These are phyloP conservation scores for Epinephelus awoara DNA, from an alignment of 2,797 vertebrate species.

Conservation along the genomic window DNA sequence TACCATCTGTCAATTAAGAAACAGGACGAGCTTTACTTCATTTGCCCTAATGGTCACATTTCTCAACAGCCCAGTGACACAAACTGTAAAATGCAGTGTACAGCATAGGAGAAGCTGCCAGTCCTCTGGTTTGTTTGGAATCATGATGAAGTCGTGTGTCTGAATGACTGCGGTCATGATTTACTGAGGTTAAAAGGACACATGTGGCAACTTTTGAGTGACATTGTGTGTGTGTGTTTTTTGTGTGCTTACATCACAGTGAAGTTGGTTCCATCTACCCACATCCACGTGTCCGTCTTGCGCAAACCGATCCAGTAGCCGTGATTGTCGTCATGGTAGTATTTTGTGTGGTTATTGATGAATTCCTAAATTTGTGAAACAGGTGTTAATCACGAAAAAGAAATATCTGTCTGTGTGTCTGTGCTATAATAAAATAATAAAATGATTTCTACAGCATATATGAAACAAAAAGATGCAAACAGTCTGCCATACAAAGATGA, in stretches of 20 bases:
- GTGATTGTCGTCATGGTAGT: background rate
- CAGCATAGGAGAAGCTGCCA: background rate
- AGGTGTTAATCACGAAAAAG: background rate
- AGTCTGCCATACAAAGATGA: background rate
- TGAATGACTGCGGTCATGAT: background rate
- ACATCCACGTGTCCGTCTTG: constrained; percentile 14
- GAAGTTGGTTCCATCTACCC: constrained; percentile 56
- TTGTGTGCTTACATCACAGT: constrained; percentile 46
- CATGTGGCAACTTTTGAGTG: background rate
- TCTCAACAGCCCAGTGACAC: background rate
- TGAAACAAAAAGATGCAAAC: no score
- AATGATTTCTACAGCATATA: no score
- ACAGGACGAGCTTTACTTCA: background rate
- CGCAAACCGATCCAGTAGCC: constrained; percentile 82
- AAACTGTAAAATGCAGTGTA: background rate
- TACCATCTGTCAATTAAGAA: rapidly evolving
- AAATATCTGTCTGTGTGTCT: background rate
- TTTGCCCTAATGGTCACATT: background rate
- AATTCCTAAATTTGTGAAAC: constrained; percentile 72
- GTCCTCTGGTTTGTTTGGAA: background rate
- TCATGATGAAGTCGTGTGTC: background rate
- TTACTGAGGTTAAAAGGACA: background rate
- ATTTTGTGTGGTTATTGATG: constrained; percentile 54
- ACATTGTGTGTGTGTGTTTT: background rate
- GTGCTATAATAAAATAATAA: background rate